phyloP scores from a whole-genome alignment of 2,888 invertebrate genomes.

The Drosophila villosipedis region DNA sequence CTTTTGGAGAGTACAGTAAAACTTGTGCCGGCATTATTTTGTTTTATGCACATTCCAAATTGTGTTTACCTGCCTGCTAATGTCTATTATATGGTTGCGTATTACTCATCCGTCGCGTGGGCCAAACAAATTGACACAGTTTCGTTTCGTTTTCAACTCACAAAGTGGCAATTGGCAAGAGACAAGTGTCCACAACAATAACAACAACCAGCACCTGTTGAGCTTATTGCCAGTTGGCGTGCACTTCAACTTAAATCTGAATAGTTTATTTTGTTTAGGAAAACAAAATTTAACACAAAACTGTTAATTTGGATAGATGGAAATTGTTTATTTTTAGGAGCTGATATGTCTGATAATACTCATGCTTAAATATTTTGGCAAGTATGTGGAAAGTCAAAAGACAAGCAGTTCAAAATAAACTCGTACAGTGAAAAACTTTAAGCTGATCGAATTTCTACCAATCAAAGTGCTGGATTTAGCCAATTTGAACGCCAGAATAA shows the following conservation, averaged over 20 bases:
- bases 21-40: constrained; percentile 16
- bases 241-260: background rate
- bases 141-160: constrained; percentile 28
- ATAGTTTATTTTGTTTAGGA: background rate
- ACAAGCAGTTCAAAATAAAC: background rate
- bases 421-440: background rate
- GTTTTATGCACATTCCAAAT: constrained; percentile 16
- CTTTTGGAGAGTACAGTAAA: constrained; percentile 14
- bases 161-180: constrained; percentile 15
- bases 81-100: constrained; percentile 51
- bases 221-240: constrained; percentile 5
- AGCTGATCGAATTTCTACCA: background rate
- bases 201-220: constrained; percentile 32
- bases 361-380: background rate
- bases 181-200: background rate
- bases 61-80: constrained; percentile 43
- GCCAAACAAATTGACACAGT: constrained; percentile 64
- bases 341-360: background rate
- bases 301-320: no score
- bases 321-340: background rate
- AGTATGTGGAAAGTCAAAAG: background rate
- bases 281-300: background rate
- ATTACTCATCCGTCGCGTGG: constrained; percentile 67
- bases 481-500: background rate
- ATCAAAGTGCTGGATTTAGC: background rate